Conservation (phyloP, 2,888 invertebrate genomes). For the Taphrorychus bicolor region DNA sequence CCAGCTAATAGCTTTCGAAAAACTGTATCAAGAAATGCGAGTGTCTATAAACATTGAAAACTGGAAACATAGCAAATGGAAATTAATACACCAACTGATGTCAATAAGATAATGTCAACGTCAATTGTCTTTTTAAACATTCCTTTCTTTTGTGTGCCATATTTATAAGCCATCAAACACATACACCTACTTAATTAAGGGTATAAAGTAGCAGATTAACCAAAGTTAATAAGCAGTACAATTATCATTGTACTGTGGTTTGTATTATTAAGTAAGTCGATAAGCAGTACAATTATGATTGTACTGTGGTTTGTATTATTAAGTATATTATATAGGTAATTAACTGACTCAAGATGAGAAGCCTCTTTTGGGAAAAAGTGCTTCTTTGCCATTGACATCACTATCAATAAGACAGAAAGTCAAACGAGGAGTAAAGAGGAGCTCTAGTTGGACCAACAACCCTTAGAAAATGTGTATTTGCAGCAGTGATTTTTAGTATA, state of each 20-base stretch:
- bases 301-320: too few relatives aligned
- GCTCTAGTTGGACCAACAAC: conserved; percentile 70
- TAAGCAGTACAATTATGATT: too few relatives aligned
- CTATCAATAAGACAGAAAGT: conserved; percentile 36
- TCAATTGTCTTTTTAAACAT: conserved; percentile 38
- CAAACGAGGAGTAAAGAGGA: conserved; percentile 22
- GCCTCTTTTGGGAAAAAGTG: conserved; percentile 46
- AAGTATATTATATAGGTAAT: conserved; percentile 22
- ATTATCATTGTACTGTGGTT: conserved; percentile 7
- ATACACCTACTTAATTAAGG: not conserved
- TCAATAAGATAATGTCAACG: conserved; percentile 48
- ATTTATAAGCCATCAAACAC: conserved; percentile 39
- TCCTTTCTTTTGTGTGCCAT: conserved; percentile 46
- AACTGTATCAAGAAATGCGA: conserved; percentile 12
- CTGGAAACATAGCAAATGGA: conserved; percentile 85
- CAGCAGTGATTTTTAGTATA: conserved; percentile 77
- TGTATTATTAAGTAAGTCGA: too few relatives aligned
- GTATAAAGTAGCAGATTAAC: conserved; percentile 15
- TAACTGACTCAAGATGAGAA: conserved; percentile 47
- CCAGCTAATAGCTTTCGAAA: not conserved
- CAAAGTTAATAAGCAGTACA: conserved; percentile 30
- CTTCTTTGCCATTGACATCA: conserved; percentile 6
- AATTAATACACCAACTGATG: conserved; percentile 61
- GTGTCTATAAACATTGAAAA: conserved; percentile 63
- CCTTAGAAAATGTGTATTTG: conserved; percentile 79